Conservation (phyloP, 2,888 invertebrate species). For the Coelopa pilipes region DNA sequence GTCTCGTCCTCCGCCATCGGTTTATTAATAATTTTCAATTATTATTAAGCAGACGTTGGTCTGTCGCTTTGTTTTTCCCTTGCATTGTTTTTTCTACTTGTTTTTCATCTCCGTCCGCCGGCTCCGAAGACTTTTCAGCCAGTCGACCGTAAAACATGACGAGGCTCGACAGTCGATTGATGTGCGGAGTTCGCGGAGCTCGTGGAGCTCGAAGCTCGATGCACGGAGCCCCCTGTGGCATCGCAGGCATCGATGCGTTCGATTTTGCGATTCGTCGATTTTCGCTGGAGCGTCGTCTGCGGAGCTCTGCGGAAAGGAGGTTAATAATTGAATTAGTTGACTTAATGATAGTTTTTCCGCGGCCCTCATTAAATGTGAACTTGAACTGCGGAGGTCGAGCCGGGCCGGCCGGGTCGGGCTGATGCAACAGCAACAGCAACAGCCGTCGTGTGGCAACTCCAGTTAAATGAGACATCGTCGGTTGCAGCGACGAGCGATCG, state of each 20-base stretch:
- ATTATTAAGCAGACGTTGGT: neutral
- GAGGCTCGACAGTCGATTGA: neutral
- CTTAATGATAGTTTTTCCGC: neutral
- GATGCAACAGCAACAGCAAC: neutral
- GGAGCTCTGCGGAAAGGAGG: neutral
- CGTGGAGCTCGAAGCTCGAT: neutral
- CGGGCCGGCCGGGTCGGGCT: neutral
- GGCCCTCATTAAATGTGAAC: conserved; percentile 7
- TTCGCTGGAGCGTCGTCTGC: neutral
- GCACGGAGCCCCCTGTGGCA: neutral
- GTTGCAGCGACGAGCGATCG: too few species aligned
- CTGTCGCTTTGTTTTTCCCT: neutral
- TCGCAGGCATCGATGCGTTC: conserved; percentile 7
- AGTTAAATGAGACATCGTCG: too few species aligned
- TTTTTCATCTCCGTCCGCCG: neutral
- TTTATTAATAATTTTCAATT: neutral
- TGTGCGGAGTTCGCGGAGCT: neutral
- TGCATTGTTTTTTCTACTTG: neutral
- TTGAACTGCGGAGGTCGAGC: conserved; percentile 16
- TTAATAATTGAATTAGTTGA: conserved; percentile 10
- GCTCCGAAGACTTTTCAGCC: neutral
- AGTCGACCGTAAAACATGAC: conserved; percentile 5
- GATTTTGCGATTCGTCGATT: neutral
- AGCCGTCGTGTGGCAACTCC: neutral
- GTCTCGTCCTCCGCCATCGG: too few species aligned